Evolutionary conservation across 2,797 vertebrate genomes (phyloP), one percentile per base, ranked within the genome.

Genomic region (Pseudopleuronectes americanus): DNA sequence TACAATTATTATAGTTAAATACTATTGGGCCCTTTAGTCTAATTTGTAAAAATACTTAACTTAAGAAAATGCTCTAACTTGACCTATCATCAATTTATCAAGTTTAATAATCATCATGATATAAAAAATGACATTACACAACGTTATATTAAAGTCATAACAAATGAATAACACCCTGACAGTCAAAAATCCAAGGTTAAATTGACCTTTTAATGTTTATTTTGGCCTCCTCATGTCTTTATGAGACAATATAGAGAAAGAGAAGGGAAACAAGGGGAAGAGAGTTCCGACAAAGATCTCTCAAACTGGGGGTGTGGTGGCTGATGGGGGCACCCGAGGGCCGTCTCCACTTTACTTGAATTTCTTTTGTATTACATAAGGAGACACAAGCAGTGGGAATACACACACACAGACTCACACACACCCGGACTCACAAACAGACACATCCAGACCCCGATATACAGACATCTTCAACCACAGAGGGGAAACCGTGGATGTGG

Each of bases 301-400:
- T 24, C 5, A 26, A 24, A 53, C 51, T 26, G 2, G 13, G 23
- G 23, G 13, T 6, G 5, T 17, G 26, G 22, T 26, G 51, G 52
- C 52, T 33, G 8, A 13, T 56, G 8, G 13, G 26, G 33, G 24
- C 12, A 36, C 14, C 21, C 6, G 7, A 9, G 14, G 59, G 62
- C 21, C 26, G 23, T 33, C 56, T 59, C 62, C 31, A 10, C 28
- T 41, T 2, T 23, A 26, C 23, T 26, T 26, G 21, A 53, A 38
- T 14, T 67, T 17, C 23, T 36, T 36, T 48, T 24, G 28, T 67
- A 26, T 67, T 26, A 33, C 53, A 78, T 55, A 72, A 64, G 52
- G 21, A 66, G 4, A 26, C 55, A 26, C 41, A 31, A 31, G 63
- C 8, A 17, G 16, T 38, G 28, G 21, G 60, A 65, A 74, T 36